Base-by-base conservation (phyloP, 2,888 invertebrate species). In the Amphipyra berbera region DNA sequence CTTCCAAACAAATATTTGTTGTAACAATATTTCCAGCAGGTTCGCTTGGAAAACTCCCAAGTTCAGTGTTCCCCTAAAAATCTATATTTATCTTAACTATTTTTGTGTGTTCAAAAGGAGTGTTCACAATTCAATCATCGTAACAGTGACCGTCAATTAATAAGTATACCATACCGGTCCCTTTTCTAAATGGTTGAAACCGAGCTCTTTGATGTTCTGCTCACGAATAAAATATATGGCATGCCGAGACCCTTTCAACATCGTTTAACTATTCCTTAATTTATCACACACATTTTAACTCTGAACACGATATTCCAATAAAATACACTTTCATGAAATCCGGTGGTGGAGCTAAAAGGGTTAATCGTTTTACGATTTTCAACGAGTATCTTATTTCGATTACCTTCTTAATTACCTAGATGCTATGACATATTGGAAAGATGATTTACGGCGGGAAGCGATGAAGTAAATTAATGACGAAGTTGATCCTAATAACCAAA, bases 51-150 rank as follows among this genome's bases (percentile, higher is more conserved):
- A 65, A 44, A 49, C 48, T 55, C 67, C 63, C 68, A 79, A 74
- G 71, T 68, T 68, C 67, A 71, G 55, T 61, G 64, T 76, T 73
- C 78, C 78, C 80, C 78, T 65, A 63, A 68, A 67, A 64, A 54
- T 79, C 76, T 80, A 82, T 77, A 76, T 82, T 72, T 79, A 73
- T 62, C 67, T 61, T 21, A 30, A 56, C 74, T 85, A 84, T 84
- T 83, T 79, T 71, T 63, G 78, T 79, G 57, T 66, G 60, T 76
- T 84, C 81, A 81, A 85, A 83, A 73, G 81, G 67, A 78, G 73
- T 71, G 79, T 82, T 88, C 85, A 87, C 83, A 86, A 90, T 90
- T 90, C 89, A 87, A 88, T 91, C 87, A 84, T 79, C 81, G 82
- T 76, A 83, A 80, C 81, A 82, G 78, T 68, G 71, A 78, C 78